phyloP scores from a whole-genome alignment of 2,797 vertebrate genomes.

The Cossypha dichroa region DNA sequence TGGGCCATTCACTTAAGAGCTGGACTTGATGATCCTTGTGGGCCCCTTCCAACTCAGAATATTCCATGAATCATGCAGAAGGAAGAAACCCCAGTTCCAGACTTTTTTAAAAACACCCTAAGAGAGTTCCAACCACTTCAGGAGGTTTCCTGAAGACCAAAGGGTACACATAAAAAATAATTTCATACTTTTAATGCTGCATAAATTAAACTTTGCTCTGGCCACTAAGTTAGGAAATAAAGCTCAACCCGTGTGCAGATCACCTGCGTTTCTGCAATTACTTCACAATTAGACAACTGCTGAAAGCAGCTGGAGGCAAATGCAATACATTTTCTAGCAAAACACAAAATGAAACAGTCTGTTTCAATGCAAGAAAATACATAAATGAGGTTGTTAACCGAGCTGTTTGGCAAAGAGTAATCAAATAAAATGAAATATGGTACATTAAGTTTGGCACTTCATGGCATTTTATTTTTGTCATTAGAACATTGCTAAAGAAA shows the following conservation, averaged over 20 bases:
- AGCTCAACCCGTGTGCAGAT: conserved; percentile 1
- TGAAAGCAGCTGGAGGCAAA: conserved; percentile 64
- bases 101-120: not conserved
- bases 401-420: conserved; percentile 48
- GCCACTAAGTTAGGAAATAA: conserved; percentile 43
- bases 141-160: not conserved
- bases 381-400: conserved; percentile 49
- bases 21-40: not conserved
- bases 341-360: conserved; percentile 41
- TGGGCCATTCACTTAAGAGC: not conserved
- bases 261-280: conserved; percentile 18
- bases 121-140: not conserved
- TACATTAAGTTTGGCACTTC: conserved; percentile 11
- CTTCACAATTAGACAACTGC: conserved; percentile 58
- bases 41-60: not conserved
- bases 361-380: conserved; percentile 29
- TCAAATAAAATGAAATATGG: conserved; percentile 54
- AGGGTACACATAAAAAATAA: not conserved
- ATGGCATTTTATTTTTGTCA: conserved; percentile 40
- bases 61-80: accelerated
- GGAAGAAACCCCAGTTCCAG: not conserved
- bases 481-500: conserved; percentile 23
- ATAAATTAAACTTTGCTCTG: conserved; percentile 43
- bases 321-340: conserved; percentile 41
- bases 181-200: not conserved